A percentile compares a stretch with the other conserved stretches of the same genome.
Evolutionary conservation across 1,140 invertebrate genomes (phyloP).

Genomic region (Papilio glaucus): DNA sequence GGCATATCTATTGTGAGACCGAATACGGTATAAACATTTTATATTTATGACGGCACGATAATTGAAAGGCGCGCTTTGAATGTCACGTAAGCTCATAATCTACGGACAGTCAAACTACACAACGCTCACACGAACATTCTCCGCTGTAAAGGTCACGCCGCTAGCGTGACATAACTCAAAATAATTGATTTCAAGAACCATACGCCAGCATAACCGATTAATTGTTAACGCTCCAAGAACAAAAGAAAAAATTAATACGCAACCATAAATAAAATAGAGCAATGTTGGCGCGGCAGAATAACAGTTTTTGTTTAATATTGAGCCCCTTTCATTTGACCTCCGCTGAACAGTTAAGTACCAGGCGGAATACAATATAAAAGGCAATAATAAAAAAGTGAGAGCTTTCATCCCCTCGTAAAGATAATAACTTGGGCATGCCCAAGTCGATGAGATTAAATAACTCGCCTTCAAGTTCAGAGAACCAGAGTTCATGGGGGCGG

Average conservation of each 20-base stretch:
- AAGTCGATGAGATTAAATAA: slow-evolving; percentile 59
- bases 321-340: slow-evolving; percentile 57
- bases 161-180: slow-evolving; percentile 36
- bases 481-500: slow-evolving; percentile 48
- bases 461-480: slow-evolving; percentile 48
- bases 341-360: slow-evolving; percentile 58
- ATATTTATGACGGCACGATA: slow-evolving; percentile 31
- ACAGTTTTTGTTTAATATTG: slow-evolving; percentile 55
- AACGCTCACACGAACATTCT: slow-evolving; percentile 28
- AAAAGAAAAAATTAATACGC: slow-evolving; percentile 51
- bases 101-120: slow-evolving; percentile 27
- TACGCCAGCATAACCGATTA: slow-evolving; percentile 35
- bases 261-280: slow-evolving; percentile 56
- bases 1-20: not conserved
- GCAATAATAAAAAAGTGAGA: slow-evolving; percentile 73
- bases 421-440: slow-evolving; percentile 61
- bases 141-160: slow-evolving; percentile 24
- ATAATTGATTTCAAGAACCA: slow-evolving; percentile 36
- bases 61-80: slow-evolving; percentile 33
- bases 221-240: slow-evolving; percentile 45
- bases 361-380: slow-evolving; percentile 64
- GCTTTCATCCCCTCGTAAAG: slow-evolving; percentile 77
- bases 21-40: slow-evolving; percentile 15
- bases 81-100: slow-evolving; percentile 33
- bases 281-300: slow-evolving; percentile 51